These are phyloP conservation scores for Rhogogaster chlorosoma DNA, from an alignment of 2,888 invertebrate species.

Conservation along the genomic window DNA sequence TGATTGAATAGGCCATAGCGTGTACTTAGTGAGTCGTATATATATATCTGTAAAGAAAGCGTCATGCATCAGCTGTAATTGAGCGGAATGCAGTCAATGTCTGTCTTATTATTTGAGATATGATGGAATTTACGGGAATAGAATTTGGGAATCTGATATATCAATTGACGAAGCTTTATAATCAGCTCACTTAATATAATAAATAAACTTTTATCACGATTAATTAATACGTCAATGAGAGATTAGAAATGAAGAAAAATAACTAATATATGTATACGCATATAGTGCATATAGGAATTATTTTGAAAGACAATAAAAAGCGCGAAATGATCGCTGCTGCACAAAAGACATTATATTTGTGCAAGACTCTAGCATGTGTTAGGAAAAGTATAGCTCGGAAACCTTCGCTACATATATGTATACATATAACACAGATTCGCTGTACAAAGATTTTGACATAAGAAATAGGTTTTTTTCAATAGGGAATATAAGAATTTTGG, in stretches of 20 bases:
- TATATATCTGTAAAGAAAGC: background rate
- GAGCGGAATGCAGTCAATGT: background rate
- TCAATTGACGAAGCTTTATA: background rate
- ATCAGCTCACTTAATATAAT: background rate
- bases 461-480: background rate
- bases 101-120: background rate
- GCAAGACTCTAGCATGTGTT: background rate
- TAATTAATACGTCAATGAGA: background rate
- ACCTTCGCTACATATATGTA: background rate
- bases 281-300: background rate
- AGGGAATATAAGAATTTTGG: background rate
- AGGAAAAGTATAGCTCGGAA: background rate
- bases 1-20: constrained; percentile 76
- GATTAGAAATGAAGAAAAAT: background rate
- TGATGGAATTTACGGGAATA: too few relatives aligned
- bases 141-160: background rate
- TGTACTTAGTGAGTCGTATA: background rate
- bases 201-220: too few relatives aligned
- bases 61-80: background rate
- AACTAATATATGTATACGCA: too few relatives aligned
- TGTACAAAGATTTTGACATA: background rate
- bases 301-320: background rate
- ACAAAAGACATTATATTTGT: background rate
- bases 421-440: background rate
- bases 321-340: background rate